phyloP scores from a whole-genome alignment of 2,797 vertebrate genomes.

The Sebastes goodei region DNA sequence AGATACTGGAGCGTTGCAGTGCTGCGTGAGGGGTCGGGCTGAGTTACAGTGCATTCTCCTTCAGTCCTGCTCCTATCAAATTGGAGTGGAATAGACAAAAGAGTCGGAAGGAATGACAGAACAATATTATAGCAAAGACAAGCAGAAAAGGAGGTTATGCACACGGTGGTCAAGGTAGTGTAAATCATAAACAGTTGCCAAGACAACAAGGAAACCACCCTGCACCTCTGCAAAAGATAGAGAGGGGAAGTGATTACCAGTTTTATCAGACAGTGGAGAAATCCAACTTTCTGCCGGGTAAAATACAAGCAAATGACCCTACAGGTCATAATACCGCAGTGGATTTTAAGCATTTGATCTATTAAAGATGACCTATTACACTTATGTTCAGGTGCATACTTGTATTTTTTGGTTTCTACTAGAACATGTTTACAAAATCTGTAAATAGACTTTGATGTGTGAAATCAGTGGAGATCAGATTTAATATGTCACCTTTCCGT shows the following conservation, averaged over 20 bases:
- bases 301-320: neutral
- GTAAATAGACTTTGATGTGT: neutral
- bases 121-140: neutral
- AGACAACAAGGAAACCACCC: conserved; percentile 8
- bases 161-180: neutral
- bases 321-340: neutral
- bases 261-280: neutral
- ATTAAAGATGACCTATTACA: neutral
- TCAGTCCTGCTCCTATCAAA: conserved; percentile 23
- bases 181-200: conserved; percentile 6
- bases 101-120: neutral
- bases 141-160: neutral
- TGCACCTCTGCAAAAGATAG: neutral
- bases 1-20: neutral
- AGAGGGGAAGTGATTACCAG: neutral
- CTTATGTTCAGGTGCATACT: too few relatives aligned
- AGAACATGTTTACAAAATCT: neutral
- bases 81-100: neutral
- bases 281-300: neutral
- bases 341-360: neutral
- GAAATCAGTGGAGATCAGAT: neutral
- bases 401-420: neutral
- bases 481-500: neutral
- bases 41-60: conserved; percentile 18
- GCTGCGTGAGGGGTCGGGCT: neutral